Percentiles rank a stretch among this genome's conserved stretches.
phyloP scores from a whole-genome alignment of 2,797 vertebrate genomes.

The Clarias fuscus region DNA sequence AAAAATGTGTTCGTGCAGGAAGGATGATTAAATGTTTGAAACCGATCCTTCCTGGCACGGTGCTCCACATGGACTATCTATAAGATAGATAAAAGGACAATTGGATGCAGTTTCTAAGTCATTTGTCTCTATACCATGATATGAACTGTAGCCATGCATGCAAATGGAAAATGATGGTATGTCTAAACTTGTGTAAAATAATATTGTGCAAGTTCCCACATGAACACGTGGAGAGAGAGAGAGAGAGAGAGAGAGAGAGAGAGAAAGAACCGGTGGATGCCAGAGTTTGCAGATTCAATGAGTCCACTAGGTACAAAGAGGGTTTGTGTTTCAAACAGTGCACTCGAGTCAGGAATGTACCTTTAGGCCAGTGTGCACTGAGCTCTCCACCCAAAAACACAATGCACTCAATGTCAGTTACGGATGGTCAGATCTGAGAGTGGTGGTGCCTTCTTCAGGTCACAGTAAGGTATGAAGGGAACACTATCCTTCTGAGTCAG shows the following conservation, averaged over 20 bases:
- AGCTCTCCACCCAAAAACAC: slow-evolving; percentile 75
- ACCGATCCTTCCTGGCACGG: slow-evolving; percentile 46
- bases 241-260: slow-evolving; percentile 26
- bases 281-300: slow-evolving; percentile 54
- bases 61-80: slow-evolving; percentile 31
- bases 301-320: slow-evolving; percentile 79
- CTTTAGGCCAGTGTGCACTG: slow-evolving; percentile 79
- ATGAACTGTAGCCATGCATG: slow-evolving; percentile 40
- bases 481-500: slow-evolving; percentile 80
- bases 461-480: slow-evolving; percentile 88
- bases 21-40: slow-evolving; percentile 48
- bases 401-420: slow-evolving; percentile 87
- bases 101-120: slow-evolving; percentile 16
- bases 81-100: slow-evolving; percentile 41
- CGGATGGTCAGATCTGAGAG: slow-evolving; percentile 79
- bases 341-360: slow-evolving; percentile 86
- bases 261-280: slow-evolving; percentile 63
- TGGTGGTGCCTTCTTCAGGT: slow-evolving; percentile 76
- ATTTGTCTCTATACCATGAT: slow-evolving; percentile 22
- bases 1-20: slow-evolving; percentile 28
- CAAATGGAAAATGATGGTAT: slow-evolving; percentile 28
- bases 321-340: slow-evolving; percentile 83
- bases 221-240: slow-evolving; percentile 63
- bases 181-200: slow-evolving; percentile 68
- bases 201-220: slow-evolving; percentile 82